Percentiles rank a stretch among this genome's conserved stretches.
Conservation (phyloP, 2,797 vertebrate species). For the Etheostoma perlongum region DNA sequence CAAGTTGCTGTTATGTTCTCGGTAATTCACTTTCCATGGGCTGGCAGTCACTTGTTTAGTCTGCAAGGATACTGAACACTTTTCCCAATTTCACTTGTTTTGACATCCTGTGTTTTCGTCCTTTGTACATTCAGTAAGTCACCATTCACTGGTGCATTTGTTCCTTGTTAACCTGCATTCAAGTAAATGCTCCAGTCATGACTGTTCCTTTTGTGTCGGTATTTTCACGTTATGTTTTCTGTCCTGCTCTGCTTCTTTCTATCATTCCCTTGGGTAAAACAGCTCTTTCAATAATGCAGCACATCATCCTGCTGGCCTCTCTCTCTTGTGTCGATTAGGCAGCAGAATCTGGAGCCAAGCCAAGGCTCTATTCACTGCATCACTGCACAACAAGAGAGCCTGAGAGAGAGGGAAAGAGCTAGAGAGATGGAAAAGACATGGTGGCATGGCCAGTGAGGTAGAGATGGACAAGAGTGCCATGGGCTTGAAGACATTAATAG, state of each 20-base stretch:
- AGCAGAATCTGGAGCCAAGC: constrained; percentile 75
- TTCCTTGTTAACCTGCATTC: constrained; percentile 14
- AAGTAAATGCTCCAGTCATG: background rate
- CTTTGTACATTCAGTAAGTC: constrained; percentile 11
- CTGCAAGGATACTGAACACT: constrained; percentile 4
- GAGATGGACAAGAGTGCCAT: constrained; percentile 57
- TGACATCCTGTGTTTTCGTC: background rate
- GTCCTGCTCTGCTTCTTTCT: constrained; percentile 39
- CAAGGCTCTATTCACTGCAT: constrained; percentile 76
- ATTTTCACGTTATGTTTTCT: constrained; percentile 43
- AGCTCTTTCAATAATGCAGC: constrained; percentile 82
- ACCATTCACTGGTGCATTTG: constrained; percentile 5
- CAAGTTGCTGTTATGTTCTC: constrained; percentile 2
- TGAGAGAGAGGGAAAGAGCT: constrained; percentile 57
- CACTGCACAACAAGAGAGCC: constrained; percentile 73
- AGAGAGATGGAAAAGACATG: constrained; percentile 66
- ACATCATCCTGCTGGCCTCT: constrained; percentile 69
- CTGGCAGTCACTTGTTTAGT: constrained; percentile 3
- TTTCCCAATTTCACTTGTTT: background rate
- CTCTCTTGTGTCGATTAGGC: constrained; percentile 81
- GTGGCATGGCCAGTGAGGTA: constrained; percentile 46
- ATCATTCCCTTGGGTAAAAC: constrained; percentile 58
- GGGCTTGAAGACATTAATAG: constrained; percentile 54
- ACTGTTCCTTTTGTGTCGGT: constrained; percentile 14
- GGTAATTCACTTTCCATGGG: background rate